Evolutionary conservation across 2,113 vertebrate species (phyloP), one percentile per base, ranked within the genome.

Genomic region (Rhabdomys dilectus): DNA sequence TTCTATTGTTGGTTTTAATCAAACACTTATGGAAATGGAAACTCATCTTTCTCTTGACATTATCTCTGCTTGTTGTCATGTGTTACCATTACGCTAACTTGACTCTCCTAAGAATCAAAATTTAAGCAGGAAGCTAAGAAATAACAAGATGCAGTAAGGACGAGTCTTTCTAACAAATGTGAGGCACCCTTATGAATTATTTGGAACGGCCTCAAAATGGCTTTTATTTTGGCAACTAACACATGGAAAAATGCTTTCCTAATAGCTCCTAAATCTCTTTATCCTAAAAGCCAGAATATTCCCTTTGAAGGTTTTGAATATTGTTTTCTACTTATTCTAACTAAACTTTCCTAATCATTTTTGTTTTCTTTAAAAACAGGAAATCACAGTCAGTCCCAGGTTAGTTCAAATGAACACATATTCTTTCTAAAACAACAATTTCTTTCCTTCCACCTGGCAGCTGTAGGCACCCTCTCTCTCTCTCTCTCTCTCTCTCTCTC

Each of bases 311-410:
- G 36, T 62, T 76, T 91, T 84, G 3, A 34, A 1, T 96, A 82
- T 66, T 88, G 7, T 39, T 73, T 95, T 80, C 60, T 56, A 72
- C 6, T 39, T 8, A 70, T 31, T 58, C 42, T 34, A n/a, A 70
- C 68, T 56, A 62, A 53, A 17, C 1, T 48, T 92, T 93, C 84
- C 31, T 88, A 94, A 81, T 93, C 76, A 96, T 64, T 91, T 91
- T 91, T 87, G 80, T 45, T 10, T 76, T 92, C 29, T 84, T 91
- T 94, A 93, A 88, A 95, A 96, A 68, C 10, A 94, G 36, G 58
- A 96, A 96, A 77, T 91, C 56, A 90, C 56, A 19, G 56, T 88
- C 81, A 58, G 21, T 39, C 36, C 31, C 92, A 70, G 58, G 81
- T 29, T 84, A 29, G 42, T 88, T 85, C n/a, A 78, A 90, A 86